Percentiles rank a stretch among this genome's conserved stretches.
Conservation (phyloP, 1,140 invertebrate genomes). For the Antheraea mylitta region DNA sequence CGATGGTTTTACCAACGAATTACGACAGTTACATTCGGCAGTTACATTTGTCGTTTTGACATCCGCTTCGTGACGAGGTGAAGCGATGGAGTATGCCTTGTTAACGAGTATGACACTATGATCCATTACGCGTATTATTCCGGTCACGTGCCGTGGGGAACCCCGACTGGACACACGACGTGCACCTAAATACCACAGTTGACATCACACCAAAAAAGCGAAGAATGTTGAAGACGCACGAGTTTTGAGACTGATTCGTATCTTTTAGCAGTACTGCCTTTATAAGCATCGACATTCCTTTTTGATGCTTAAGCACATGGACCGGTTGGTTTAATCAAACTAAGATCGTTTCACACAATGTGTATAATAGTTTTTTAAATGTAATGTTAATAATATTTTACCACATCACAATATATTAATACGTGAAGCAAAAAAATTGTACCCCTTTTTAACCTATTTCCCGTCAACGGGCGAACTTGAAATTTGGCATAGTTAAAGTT, state of each 20-base stretch:
- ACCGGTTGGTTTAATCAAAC: background rate
- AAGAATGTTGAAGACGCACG: conserved; percentile 1
- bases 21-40: conserved; percentile 14
- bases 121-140: conserved; percentile 30
- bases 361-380: too few species aligned
- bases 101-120: conserved; percentile 23
- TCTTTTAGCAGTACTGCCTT: background rate
- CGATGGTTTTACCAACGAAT: conserved; percentile 4
- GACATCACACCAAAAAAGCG: conserved; percentile 38
- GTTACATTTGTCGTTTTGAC: conserved; percentile 18
- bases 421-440: too few species aligned
- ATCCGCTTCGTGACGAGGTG: conserved; percentile 33
- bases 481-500: too few species aligned
- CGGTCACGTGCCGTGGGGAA: conserved; percentile 50
- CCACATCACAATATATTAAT: too few species aligned
- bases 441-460: too few species aligned
- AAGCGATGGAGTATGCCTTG: conserved; percentile 19
- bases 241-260: background rate
- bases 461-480: too few species aligned
- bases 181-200: conserved; percentile 45
- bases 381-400: too few species aligned
- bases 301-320: background rate
- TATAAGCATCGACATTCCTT: background rate
- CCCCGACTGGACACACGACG: conserved; percentile 41
- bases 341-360: background rate